Conservation (phyloP, 53 echinoderm and acorn worm genomes). For the Hippasteria phrygiana region DNA sequence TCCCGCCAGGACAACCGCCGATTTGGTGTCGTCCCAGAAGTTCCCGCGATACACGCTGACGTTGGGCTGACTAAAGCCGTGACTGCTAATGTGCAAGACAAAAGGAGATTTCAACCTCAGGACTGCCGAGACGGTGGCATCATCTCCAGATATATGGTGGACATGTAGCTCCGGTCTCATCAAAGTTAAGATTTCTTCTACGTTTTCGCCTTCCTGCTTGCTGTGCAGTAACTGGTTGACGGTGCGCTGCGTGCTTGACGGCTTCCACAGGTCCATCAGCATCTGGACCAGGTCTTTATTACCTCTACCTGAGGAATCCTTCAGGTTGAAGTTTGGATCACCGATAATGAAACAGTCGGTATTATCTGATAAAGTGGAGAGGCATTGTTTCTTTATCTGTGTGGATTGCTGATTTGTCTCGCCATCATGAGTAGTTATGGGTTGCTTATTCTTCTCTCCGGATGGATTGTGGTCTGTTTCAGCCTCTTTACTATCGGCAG, state of each 20-base stretch:
- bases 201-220: not conserved
- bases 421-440: not conserved
- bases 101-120: slow-evolving; percentile 3
- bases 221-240: slow-evolving; percentile 8
- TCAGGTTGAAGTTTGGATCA: slow-evolving; percentile 8
- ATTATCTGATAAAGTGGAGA: not conserved
- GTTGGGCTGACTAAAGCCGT: not conserved
- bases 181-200: not conserved
- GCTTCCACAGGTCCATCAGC: not conserved
- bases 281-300: not conserved
- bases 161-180: not conserved
- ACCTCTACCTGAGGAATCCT: not conserved
- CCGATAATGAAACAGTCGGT: slow-evolving; percentile 9
- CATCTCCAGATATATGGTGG: not conserved
- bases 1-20: slow-evolving; percentile 7
- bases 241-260: not conserved
- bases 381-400: not conserved
- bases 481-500: not conserved
- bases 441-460: not conserved
- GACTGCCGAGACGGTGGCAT: slow-evolving; percentile 13
- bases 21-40: slow-evolving; percentile 21
- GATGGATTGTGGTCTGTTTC: not conserved
- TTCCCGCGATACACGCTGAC: not conserved
- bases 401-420: not conserved
- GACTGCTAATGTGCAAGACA: not conserved